Conservation (phyloP, 2,888 invertebrate species). For the Quadroppia sp. region DNA sequence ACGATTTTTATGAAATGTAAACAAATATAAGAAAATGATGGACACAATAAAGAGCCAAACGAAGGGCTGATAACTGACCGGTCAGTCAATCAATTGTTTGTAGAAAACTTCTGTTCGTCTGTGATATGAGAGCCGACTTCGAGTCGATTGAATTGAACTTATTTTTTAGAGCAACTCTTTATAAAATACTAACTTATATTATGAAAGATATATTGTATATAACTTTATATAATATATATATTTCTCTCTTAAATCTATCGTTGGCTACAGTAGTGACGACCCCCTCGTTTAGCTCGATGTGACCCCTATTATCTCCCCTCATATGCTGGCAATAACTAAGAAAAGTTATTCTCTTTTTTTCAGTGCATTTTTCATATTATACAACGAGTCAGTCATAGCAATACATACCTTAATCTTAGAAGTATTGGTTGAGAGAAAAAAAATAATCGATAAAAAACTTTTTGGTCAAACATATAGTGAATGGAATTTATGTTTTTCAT, state of each 20-base stretch:
- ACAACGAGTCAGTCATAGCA: conserved; percentile 14
- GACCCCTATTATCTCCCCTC: conserved; percentile 2
- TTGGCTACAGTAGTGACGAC: conserved; percentile 25
- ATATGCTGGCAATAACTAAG: conserved; percentile 33
- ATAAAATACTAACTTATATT: conserved; percentile 14
- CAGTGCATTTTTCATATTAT: not conserved
- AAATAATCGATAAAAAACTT: conserved; percentile 36
- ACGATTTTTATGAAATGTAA: conserved; percentile 31
- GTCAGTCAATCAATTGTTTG: conserved; percentile 37
- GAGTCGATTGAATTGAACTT: conserved; percentile 21
- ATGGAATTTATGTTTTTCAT: conserved; percentile 36
- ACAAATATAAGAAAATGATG: conserved; percentile 31
- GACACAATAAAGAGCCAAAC: conserved; percentile 31
- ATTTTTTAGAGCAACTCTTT: conserved; percentile 32
- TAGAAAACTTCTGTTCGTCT: conserved; percentile 33
- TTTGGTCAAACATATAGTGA: conserved; percentile 31
- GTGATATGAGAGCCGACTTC: not conserved
- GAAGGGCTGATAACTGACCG: conserved; percentile 26
- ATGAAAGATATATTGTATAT: too few relatives aligned
- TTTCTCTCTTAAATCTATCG: conserved; percentile 23
- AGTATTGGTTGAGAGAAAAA: conserved; percentile 26
- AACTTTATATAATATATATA: conserved; percentile 18
- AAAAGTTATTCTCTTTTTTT: conserved; percentile 31
- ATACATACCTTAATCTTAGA: conserved; percentile 30
- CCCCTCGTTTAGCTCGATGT: conserved; percentile 21